phyloP scores from a whole-genome alignment of 2,797 vertebrate species.

The Phrynocephalus forsythii region DNA sequence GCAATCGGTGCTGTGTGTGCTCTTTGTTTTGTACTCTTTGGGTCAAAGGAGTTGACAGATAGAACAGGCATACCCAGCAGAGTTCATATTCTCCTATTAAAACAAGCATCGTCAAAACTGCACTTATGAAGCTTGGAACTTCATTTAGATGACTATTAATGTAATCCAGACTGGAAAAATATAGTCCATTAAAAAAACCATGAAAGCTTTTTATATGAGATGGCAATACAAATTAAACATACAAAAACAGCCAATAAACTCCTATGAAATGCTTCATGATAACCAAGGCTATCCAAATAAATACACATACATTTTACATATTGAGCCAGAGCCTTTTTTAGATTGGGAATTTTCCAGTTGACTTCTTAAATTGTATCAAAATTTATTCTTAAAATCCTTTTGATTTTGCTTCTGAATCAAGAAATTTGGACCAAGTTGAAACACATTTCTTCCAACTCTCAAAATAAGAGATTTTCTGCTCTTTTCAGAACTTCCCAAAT shows the following conservation, averaged over 20 bases:
- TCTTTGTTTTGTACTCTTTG: conserved; percentile 64
- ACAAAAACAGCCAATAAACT: not conserved
- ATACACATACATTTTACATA: too few species aligned
- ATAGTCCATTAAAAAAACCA: not conserved
- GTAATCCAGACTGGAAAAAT: not conserved
- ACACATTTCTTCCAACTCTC: too few species aligned
- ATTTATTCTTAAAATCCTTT: too few species aligned
- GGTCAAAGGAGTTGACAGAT: conserved; percentile 43
- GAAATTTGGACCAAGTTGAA: too few species aligned
- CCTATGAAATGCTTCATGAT: not conserved
- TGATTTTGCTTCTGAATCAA: too few species aligned
- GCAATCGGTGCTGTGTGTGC: conserved; percentile 54
- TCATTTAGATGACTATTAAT: not conserved
- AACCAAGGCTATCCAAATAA: too few species aligned
- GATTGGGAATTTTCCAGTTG: too few species aligned
- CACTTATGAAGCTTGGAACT: conserved; percentile 23
- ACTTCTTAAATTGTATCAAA: too few species aligned
- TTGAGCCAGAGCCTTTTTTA: too few species aligned
- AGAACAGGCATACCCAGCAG: not conserved
- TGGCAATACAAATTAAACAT: not conserved
- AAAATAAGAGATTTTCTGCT: too few species aligned
- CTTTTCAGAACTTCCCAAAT: too few species aligned
- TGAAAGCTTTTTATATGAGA: not conserved
- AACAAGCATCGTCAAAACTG: not conserved
- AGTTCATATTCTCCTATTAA: not conserved